Evolutionary conservation across 2,797 vertebrate genomes (phyloP).

Genomic region (Antrozous pallidus): DNA sequence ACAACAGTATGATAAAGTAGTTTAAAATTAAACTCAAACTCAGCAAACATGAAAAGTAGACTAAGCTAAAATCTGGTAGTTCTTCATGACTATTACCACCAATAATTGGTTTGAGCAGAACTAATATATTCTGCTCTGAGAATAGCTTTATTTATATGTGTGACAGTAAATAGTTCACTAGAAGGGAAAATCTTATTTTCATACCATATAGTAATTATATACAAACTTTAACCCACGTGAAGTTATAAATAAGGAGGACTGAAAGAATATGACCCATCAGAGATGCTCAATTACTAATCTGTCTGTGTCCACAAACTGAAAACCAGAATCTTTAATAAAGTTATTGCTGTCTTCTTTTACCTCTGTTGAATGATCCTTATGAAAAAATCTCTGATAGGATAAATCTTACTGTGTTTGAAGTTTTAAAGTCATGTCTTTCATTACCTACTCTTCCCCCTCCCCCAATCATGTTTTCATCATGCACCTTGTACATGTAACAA

Average conservation of each 20-base stretch:
- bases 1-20: background rate
- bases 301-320: background rate
- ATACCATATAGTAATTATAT: background rate
- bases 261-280: background rate
- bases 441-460: background rate
- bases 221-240: background rate
- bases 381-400: background rate
- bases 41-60: background rate
- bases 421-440: background rate
- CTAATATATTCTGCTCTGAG: background rate
- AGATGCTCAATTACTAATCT: background rate
- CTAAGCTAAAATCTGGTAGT: background rate
- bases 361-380: background rate
- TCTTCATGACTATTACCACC: background rate
- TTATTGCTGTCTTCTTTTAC: background rate
- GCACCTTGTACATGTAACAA: background rate
- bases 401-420: background rate
- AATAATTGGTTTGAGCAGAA: background rate
- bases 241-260: background rate
- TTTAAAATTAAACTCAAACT: background rate
- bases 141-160: background rate
- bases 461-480: background rate
- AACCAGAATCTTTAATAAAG: background rate
- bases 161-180: background rate
- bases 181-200: background rate